Base-by-base conservation (phyloP, 1,140 invertebrate species). In the Pseudomyrmex concolor region DNA sequence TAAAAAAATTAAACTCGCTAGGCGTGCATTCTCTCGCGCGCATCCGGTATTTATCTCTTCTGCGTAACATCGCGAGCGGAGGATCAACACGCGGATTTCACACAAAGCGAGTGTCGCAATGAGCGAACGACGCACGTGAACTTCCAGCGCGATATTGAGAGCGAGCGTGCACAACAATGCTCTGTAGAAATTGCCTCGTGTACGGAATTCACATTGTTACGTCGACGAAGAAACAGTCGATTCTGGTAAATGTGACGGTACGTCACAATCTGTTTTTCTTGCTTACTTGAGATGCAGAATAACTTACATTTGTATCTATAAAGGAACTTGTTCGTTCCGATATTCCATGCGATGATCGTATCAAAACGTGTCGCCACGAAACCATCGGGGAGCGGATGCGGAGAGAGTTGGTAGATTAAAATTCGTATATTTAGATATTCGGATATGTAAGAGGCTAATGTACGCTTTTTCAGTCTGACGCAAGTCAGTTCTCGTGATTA, bases 141-240 rank as follows among this genome's bases (percentile, higher is more conserved):
- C 71, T 80, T 70, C 7, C 67, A 78, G 54, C 43, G 54, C 76
- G 54, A 10, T 59, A 50, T 80, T 43, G 76, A 71, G 70, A 71
- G 66, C 45, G 45, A 71, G 54, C 45, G 45, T 22, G 34, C 34
- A 34, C 34, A 34, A 48, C 48, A 57, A 67, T 57, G 17, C 51
- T 67, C 8, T 57, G 62, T 15, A 59, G 25, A 78, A 80, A 71
- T 80, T 67, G 12, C 22, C 71, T 34, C 4, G 34, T 71, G 7
- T 45, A 60, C 22, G 43, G 34, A 45, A 70, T 48, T 48, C 19
- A 25, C 62, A 19, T 77, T 66, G 67, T 77, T 77, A 55, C 25
- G 17, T 59, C 34, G 43, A 34, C 17, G 68, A 70, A 59, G 43
- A 45, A 22, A 70, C 43, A 70, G 66, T 77, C 48, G 15, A 83